Evolutionary conservation across 2,888 invertebrate species (phyloP), one percentile per base, ranked within the genome.

Genomic region (Morinoia aosen): DNA sequence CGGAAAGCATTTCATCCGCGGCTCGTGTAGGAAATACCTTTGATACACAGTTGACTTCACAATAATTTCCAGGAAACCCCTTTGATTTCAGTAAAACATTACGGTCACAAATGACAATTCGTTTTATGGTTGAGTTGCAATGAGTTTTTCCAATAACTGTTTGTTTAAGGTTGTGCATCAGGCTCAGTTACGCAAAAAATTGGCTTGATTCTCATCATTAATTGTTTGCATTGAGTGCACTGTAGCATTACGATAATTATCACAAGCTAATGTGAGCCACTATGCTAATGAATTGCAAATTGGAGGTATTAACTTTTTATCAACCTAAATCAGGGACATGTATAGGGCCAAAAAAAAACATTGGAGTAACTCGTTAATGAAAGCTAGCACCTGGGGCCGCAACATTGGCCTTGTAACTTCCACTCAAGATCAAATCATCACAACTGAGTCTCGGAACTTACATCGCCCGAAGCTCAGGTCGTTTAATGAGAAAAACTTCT

Each of bases 391-490:
- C 25, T 19, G 76, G 33, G 12, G 61, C 25, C 76, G 25, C 33
- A 33, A 76, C 76, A 14, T 48, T 95, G 40, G 39, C 93, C 57
- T 90, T 16, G 91, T 14, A 94, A 58, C 76, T 56, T 95, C 76
- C 95, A 88, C 64, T 56, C 48, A 56, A 14, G 91, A 57, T 91
- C 40, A 91, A 25, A 57, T 91, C 57, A 19, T 91, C 57, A 19
- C n/a, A 57, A 91, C 19, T 57, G 57, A 10, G 56, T 91, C 91
- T 56, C 19, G 91, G 25, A 91, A 56, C 91, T 56, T 91, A 19
- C 33, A 19, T 76, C 25, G 10, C 76, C 76, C 3, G 76, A 16
- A 33, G 76, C 76, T 76, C 76, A 7, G 25, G 0, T 76, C 76
- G 33, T 33, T 76, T 76, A 33, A 33, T 33, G 33, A 76, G 76